phyloP scores from a whole-genome alignment of 1,140 invertebrate species.

The Tetragonula clypearis region DNA sequence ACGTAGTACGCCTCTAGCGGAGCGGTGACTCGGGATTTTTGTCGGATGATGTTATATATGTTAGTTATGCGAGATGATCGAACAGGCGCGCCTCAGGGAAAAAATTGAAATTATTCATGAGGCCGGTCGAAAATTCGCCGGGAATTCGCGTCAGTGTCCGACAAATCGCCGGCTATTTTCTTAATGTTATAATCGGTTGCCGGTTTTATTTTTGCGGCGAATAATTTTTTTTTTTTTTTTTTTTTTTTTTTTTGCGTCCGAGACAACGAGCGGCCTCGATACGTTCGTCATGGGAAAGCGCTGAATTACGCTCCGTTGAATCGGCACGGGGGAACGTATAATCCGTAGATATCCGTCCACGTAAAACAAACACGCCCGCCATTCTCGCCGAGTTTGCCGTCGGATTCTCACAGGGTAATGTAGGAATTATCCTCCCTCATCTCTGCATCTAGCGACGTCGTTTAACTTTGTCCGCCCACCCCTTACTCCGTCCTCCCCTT shows the following conservation, averaged over 20 bases:
- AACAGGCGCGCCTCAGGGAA: too few relatives aligned
- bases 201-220: not conserved
- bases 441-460: not conserved
- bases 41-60: not conserved
- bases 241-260: too few relatives aligned
- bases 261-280: too few relatives aligned
- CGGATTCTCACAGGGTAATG: conserved; percentile 60
- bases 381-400: conserved; percentile 50
- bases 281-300: conserved; percentile 1
- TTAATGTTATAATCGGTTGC: conserved; percentile 28
- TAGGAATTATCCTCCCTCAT: conserved; percentile 31
- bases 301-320: not conserved
- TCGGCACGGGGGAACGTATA: conserved; percentile 52
- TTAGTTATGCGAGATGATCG: too few relatives aligned
- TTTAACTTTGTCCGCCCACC: conserved; percentile 4
- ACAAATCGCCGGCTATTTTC: conserved; percentile 20
- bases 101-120: conserved; percentile 29
- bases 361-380: conserved; percentile 77
- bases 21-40: not conserved
- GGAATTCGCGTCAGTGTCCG: conserved; percentile 7
- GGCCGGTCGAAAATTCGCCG: conserved; percentile 30
- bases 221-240: conserved; percentile 26
- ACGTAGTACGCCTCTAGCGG: too few relatives aligned
- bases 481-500: not conserved
- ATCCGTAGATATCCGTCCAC: conserved; percentile 75